These are phyloP conservation scores for Drosophila subobscura DNA, from an alignment of 1,140 invertebrate species.

Conservation along the genomic window DNA sequence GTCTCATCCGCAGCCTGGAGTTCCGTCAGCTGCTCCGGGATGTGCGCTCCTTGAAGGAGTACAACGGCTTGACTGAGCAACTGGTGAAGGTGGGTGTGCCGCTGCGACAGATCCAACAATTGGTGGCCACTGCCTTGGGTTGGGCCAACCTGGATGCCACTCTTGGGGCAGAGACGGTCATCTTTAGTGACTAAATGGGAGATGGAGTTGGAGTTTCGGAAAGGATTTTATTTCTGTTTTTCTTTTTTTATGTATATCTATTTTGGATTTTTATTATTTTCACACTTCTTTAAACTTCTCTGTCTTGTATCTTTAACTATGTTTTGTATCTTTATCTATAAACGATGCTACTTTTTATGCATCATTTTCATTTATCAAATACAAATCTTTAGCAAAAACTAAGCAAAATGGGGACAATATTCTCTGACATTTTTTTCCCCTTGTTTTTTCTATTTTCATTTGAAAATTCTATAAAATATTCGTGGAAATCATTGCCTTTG, in stretches of 20 bases:
- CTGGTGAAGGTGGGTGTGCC: slow-evolving; percentile 50
- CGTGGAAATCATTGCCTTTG: too few relatives aligned
- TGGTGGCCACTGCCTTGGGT: slow-evolving; percentile 56
- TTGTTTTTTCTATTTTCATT: too few relatives aligned
- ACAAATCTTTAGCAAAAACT: too few relatives aligned
- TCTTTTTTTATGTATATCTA: background rate
- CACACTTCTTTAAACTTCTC: too few relatives aligned
- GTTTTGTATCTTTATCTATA: too few relatives aligned
- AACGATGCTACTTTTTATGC: too few relatives aligned
- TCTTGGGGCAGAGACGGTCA: slow-evolving; percentile 41
- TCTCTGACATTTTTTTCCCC: too few relatives aligned
- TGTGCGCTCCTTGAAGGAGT: slow-evolving; percentile 49
- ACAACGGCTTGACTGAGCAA: slow-evolving; percentile 22
- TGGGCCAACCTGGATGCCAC: slow-evolving; percentile 37
- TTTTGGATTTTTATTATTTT: background rate
- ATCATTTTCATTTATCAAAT: too few relatives aligned
- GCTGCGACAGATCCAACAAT: slow-evolving; percentile 37
- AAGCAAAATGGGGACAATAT: too few relatives aligned
- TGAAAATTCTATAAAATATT: too few relatives aligned
- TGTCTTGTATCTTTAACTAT: too few relatives aligned
- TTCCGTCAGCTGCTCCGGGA: slow-evolving; percentile 52
- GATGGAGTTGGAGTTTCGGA: too few relatives aligned
- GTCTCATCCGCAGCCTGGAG: slow-evolving; percentile 52
- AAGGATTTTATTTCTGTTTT: background rate
- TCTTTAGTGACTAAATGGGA: slow-evolving; percentile 15